Conservation (phyloP, 2,888 invertebrate species). For the Macaria notata region DNA sequence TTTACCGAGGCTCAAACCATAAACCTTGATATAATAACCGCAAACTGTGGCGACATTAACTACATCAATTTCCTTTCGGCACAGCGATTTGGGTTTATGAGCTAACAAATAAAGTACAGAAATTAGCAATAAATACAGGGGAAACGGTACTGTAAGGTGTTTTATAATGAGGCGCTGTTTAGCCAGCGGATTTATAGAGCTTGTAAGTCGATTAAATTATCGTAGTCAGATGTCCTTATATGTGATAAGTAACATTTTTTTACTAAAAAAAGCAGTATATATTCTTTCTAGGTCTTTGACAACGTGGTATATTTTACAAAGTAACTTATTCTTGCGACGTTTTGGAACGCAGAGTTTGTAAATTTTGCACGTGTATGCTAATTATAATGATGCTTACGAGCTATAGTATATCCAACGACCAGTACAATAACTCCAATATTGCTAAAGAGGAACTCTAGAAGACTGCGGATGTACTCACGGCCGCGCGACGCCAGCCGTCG, state of each 20-base stretch:
- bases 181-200: not conserved
- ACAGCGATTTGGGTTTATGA: constrained; percentile 21
- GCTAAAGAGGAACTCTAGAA: constrained; percentile 97
- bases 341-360: too few relatives aligned
- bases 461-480: constrained; percentile 89
- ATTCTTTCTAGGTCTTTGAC: too few relatives aligned
- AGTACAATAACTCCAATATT: constrained; percentile 97
- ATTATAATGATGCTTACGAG: too few relatives aligned
- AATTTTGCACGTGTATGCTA: too few relatives aligned
- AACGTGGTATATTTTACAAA: too few relatives aligned
- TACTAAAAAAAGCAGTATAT: too few relatives aligned
- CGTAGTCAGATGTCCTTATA: too few relatives aligned
- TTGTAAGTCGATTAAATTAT: too few relatives aligned
- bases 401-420: constrained; percentile 94
- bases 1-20: constrained; percentile 11
- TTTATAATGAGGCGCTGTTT: constrained; percentile 3
- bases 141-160: constrained; percentile 4
- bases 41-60: constrained; percentile 23
- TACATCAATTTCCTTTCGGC: constrained; percentile 22
- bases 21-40: constrained; percentile 22
- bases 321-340: too few relatives aligned
- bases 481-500: constrained; percentile 87
- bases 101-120: constrained; percentile 15
- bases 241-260: too few relatives aligned
- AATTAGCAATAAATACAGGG: constrained; percentile 11